These are phyloP conservation scores for Lobophora halterata DNA, from an alignment of 2,888 invertebrate species.

Conservation along the genomic window DNA sequence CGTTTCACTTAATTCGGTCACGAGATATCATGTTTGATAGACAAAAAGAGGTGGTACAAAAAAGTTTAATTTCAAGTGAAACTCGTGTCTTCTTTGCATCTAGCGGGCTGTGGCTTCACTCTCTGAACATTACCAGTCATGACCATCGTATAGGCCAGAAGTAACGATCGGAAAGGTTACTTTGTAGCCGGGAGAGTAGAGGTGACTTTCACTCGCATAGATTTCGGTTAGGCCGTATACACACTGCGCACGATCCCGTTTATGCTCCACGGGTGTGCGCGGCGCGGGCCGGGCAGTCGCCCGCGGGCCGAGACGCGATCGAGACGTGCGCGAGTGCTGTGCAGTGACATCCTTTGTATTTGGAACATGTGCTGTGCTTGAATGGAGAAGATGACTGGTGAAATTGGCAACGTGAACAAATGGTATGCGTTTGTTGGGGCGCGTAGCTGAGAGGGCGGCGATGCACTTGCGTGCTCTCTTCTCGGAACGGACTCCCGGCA, in stretches of 20 bases:
- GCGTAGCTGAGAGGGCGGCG: slow-evolving; percentile 57
- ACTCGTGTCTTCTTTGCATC: no score
- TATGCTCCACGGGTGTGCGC: slow-evolving; percentile 50
- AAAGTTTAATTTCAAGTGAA: no score
- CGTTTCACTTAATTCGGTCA: slow-evolving; percentile 78
- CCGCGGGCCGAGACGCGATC: slow-evolving; percentile 44
- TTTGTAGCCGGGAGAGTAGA: slow-evolving; percentile 28
- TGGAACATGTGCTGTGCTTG: slow-evolving; percentile 65
- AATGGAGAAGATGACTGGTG: slow-evolving; percentile 66
- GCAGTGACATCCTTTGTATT: slow-evolving; percentile 38
- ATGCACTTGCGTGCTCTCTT: slow-evolving; percentile 65
- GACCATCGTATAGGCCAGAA: slow-evolving; percentile 43
- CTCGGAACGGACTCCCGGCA: slow-evolving; percentile 58
- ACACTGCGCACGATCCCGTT: slow-evolving; percentile 58
- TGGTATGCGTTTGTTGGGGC: slow-evolving; percentile 62
- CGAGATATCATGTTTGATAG: no score
- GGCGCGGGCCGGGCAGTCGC: slow-evolving; percentile 49
- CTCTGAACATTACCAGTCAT: slow-evolving; percentile 28
- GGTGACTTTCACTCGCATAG: slow-evolving; percentile 36
- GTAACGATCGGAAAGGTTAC: slow-evolving; percentile 25
- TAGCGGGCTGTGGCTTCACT: slow-evolving; percentile 52
- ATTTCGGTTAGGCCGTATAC: slow-evolving; percentile 46
- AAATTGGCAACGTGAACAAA: slow-evolving; percentile 59
- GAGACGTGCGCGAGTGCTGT: slow-evolving; percentile 39
- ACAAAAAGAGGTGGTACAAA: no score